A percentile compares a stretch with the other conserved stretches of the same genome.
phyloP scores from a whole-genome alignment of 2,797 vertebrate genomes.

The Tapera naevia region DNA sequence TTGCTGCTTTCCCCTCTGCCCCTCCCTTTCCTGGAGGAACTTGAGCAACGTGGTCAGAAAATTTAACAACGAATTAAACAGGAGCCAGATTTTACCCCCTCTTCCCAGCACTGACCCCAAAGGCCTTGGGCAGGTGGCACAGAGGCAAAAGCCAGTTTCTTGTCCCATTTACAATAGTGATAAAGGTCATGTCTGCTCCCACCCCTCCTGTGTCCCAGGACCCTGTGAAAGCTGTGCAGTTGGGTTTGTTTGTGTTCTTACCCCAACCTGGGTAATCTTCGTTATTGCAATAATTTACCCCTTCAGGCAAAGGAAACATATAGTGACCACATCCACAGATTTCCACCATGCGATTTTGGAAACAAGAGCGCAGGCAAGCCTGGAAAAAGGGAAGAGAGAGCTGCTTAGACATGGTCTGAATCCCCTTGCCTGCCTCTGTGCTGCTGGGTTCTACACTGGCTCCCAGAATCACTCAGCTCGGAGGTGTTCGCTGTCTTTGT shows the following conservation, averaged over 20 bases:
- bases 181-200: fast-evolving
- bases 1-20: background rate
- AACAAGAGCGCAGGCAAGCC: conserved; percentile 83
- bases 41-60: background rate
- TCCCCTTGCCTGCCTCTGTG: fast-evolving
- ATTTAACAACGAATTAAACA: background rate
- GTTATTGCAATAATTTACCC: conserved; percentile 74
- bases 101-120: background rate
- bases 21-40: background rate
- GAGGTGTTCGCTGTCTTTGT: background rate
- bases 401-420: fast-evolving
- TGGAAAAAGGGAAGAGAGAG: conserved; percentile 12
- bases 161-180: background rate
- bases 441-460: fast-evolving
- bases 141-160: fast-evolving
- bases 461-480: fast-evolving
- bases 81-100: too few relatives aligned
- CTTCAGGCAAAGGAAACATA: conserved; percentile 72
- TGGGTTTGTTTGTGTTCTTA: background rate
- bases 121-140: fast-evolving
- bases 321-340: conserved; percentile 78
- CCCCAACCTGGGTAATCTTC: conserved; percentile 78
- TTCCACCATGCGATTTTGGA: conserved; percentile 74
- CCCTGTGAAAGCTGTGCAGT: background rate
- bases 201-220: background rate